Base-by-base conservation (phyloP, 2,888 invertebrate genomes). In the Latheticus oryzae region DNA sequence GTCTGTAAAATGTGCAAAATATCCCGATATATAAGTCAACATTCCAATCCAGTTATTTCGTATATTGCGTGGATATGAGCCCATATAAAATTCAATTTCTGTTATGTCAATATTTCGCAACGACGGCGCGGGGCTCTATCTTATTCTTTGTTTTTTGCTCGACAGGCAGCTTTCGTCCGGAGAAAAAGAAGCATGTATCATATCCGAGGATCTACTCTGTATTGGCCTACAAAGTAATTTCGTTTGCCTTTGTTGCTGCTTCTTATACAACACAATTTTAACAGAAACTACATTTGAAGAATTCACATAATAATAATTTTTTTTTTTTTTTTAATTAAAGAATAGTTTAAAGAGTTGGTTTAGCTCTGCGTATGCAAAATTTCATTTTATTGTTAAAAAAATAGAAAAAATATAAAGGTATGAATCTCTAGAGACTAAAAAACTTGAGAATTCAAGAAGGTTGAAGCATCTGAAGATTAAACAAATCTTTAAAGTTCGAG, bases 61-160 rank as follows among this genome's bases (percentile, higher is more conserved):
- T 62, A 68, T 67, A 69, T 69, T 68, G 69, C 65, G 68, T 65
- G 66, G 69, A 69, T 69, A 69, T 69, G 68, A 66, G 63, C 62
- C 63, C 63, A 69, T 69, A 68, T 69, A 69, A 68, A 69, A 69
- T 69, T 69, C 69, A 69, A 69, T 69, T 69, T 69, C 60, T 66
- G 62, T 67, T 64, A 62, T 64, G 62, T 62, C 62, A 60, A 62
- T 62, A 62, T 60, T 58, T 48, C 58, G 58, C 47, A 53, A 58
- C 55, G 55, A 30, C 42, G 53, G 43, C 33, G 53, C 53, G 17
- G n/a, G n/a, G 19, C 37, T 35, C 45, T 37, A 24, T 45, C 53
- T 54, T 45, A 37, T 54, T 54, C 53, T 54, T 54, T 54, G 53
- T 54, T 54, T 54, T 54, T 54, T 43, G 43, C 53, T 45, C 53